Conservation (phyloP, 2,797 vertebrate genomes). For the Sebastes steindachneri region DNA sequence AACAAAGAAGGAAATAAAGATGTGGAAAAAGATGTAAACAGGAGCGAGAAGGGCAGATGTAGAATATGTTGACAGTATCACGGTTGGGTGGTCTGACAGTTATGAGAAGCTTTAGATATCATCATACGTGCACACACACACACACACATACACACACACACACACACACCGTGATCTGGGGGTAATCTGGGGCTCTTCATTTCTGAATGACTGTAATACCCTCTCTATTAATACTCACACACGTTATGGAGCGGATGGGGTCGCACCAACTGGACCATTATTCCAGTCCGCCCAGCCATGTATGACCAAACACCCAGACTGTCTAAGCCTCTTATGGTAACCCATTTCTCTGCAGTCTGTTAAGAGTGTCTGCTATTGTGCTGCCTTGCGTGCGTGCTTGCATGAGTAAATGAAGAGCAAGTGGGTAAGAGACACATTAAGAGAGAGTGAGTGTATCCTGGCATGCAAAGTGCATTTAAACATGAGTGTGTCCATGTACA, state of each 20-base stretch:
- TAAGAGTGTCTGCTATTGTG: conserved; percentile 56
- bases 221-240: conserved; percentile 67
- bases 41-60: background rate
- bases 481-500: background rate
- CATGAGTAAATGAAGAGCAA: conserved; percentile 44
- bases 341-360: conserved; percentile 63
- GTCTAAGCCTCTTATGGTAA: conserved; percentile 73
- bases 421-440: conserved; percentile 8
- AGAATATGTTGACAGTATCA: conserved; percentile 32
- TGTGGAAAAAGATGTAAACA: background rate
- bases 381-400: conserved; percentile 4
- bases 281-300: conserved; percentile 54
- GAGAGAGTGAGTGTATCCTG: conserved; percentile 3
- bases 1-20: background rate
- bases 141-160: conserved; percentile 43
- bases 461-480: background rate
- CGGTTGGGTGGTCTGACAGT: conserved; percentile 11
- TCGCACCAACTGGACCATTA: conserved; percentile 58
- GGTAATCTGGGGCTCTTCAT: conserved; percentile 67
- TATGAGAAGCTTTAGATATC: conserved; percentile 32
- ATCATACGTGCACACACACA: conserved; percentile 24
- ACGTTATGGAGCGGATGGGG: conserved; percentile 14
- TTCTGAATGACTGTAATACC: conserved; percentile 72
- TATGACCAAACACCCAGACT: conserved; percentile 43
- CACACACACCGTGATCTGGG: conserved; percentile 32